phyloP scores from a whole-genome alignment of 2,113 vertebrate genomes.

The Stegostoma tigrinum region DNA sequence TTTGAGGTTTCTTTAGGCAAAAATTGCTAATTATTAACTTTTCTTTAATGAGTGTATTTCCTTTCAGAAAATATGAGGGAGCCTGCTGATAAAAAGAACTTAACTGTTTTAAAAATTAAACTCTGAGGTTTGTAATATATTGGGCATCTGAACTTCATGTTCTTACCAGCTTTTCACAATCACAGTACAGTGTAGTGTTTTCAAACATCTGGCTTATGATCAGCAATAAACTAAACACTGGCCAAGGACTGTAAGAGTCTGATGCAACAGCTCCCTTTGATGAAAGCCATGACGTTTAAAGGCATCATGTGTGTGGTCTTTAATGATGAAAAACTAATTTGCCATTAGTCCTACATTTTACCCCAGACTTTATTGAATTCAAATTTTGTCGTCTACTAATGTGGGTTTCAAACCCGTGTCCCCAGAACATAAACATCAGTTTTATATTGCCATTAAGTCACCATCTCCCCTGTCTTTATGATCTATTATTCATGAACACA shows the following conservation, averaged over 20 bases:
- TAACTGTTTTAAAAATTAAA: background rate
- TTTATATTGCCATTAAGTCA: too few relatives aligned
- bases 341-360: too few relatives aligned
- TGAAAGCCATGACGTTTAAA: background rate
- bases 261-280: background rate
- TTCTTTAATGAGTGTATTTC: background rate
- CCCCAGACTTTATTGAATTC: too few relatives aligned
- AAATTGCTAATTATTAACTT: background rate
- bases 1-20: background rate
- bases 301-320: background rate
- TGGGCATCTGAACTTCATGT: background rate
- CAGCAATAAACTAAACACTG: background rate
- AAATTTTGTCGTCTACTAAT: too few relatives aligned
- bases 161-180: background rate
- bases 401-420: too few relatives aligned
- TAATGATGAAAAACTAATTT: too few relatives aligned
- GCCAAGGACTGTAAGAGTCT: background rate
- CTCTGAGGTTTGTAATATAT: background rate
- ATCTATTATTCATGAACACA: background rate
- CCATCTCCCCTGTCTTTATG: too few relatives aligned
- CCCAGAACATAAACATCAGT: too few relatives aligned
- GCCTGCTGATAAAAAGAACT: background rate
- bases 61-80: background rate
- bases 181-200: background rate
- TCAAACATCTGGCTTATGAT: background rate